Percentiles rank a stretch among this genome's conserved stretches.
Conservation (phyloP, 2,113 vertebrate genomes). For the Oncorhynchus masou region DNA sequence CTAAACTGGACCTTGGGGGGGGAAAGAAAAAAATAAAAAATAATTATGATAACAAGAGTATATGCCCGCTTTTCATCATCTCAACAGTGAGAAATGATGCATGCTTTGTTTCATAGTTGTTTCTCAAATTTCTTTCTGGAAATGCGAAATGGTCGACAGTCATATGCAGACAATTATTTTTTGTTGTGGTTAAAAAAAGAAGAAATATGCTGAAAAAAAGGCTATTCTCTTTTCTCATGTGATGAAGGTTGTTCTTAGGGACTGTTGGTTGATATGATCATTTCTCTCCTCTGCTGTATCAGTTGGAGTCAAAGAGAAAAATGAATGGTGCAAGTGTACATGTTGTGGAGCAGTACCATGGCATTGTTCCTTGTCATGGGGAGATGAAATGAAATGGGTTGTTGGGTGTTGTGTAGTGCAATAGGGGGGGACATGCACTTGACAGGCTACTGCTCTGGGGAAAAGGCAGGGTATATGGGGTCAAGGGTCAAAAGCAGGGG, state of each 20-base stretch:
- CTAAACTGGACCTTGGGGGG: background rate
- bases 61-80: slow-evolving; percentile 53
- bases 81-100: slow-evolving; percentile 72
- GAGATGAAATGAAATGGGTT: background rate
- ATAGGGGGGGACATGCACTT: slow-evolving; percentile 29
- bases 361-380: background rate
- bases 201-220: background rate
- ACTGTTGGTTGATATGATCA: slow-evolving; percentile 2
- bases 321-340: slow-evolving; percentile 7
- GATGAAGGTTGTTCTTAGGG: slow-evolving; percentile 28
- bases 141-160: slow-evolving; percentile 7
- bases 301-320: slow-evolving; percentile 24
- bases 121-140: slow-evolving; percentile 52
- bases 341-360: background rate
- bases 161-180: slow-evolving; percentile 24
- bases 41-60: slow-evolving; percentile 38
- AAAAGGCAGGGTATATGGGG: slow-evolving; percentile 35
- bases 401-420: slow-evolving; percentile 11
- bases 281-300: slow-evolving; percentile 30
- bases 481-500: slow-evolving; percentile 30
- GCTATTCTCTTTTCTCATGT: slow-evolving; percentile 28
- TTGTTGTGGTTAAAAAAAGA: too few species aligned
- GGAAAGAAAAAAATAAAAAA: slow-evolving; percentile 51
- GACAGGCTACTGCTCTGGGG: slow-evolving; percentile 31
- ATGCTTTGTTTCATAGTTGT: slow-evolving; percentile 69